These are phyloP conservation scores for Eupithecia centaureata DNA, from an alignment of 2,888 invertebrate species.

Conservation along the genomic window DNA sequence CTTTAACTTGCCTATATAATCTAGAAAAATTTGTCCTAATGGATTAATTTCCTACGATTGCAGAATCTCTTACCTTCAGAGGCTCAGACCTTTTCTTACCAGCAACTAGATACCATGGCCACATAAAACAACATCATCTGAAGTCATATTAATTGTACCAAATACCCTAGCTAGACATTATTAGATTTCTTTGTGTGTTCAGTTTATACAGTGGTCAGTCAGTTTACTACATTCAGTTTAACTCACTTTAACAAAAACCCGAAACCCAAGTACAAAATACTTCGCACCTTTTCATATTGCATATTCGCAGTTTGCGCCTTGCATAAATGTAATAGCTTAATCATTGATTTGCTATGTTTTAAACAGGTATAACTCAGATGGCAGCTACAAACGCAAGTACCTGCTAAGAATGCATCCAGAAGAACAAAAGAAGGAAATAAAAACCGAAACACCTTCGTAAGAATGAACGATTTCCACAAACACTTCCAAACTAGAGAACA, in stretches of 20 bases:
- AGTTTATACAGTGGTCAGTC: too few relatives aligned
- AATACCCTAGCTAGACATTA: too few relatives aligned
- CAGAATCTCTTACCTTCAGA: too few relatives aligned
- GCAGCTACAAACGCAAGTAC: constrained; percentile 85
- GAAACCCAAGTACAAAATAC: neutral
- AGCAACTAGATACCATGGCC: too few relatives aligned
- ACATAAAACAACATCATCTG: too few relatives aligned
- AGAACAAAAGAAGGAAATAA: constrained; percentile 29
- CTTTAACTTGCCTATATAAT: too few relatives aligned
- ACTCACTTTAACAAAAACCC: neutral
- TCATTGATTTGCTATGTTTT: neutral
- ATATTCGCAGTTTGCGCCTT: neutral
- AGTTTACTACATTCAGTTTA: too few relatives aligned
- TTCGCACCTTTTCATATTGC: neutral
- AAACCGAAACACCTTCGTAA: constrained; percentile 28
- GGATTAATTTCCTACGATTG: too few relatives aligned
- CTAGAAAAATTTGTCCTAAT: too few relatives aligned
- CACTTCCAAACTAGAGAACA: neutral
- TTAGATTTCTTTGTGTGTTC: too few relatives aligned
- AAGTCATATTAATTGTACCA: too few relatives aligned
- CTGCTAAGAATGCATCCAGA: constrained; percentile 50
- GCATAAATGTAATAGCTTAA: neutral
- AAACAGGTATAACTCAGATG: constrained; percentile 84
- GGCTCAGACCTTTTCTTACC: too few relatives aligned
- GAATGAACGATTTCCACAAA: neutral